A percentile compares a stretch with the other conserved stretches of the same genome.
These are phyloP conservation scores for Ooceraea biroi DNA, from an alignment of 1,140 invertebrate species.

Conservation along the genomic window DNA sequence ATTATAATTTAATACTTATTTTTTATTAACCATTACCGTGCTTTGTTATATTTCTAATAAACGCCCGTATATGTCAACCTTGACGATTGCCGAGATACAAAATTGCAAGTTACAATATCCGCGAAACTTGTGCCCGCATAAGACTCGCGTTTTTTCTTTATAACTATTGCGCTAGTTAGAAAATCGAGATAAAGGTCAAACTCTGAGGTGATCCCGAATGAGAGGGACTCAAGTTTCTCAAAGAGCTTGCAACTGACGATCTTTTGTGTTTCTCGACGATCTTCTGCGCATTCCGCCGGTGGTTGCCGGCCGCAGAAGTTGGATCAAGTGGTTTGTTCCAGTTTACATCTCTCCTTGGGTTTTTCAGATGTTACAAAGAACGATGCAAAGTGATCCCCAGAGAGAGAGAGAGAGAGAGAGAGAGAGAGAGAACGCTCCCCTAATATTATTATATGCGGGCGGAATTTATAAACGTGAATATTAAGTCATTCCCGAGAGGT, in stretches of 20 bases:
- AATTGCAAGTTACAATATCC: neutral
- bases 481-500: neutral
- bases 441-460: neutral
- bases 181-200: conserved; percentile 16
- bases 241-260: conserved; percentile 1
- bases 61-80: conserved; percentile 9
- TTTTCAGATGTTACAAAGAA: conserved; percentile 32
- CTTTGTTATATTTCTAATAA: neutral
- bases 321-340: conserved; percentile 42
- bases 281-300: conserved; percentile 9
- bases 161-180: neutral
- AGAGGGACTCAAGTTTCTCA: neutral
- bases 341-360: conserved; percentile 21
- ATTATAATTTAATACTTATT: conserved; percentile 14
- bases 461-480: conserved; percentile 25
- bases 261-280: conserved; percentile 43
- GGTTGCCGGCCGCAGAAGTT: conserved; percentile 8
- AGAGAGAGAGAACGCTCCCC: neutral
- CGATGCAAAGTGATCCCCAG: neutral
- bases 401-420: neutral
- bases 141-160: neutral
- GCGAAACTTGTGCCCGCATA: neutral
- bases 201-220: neutral
- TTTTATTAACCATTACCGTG: neutral
- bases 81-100: neutral